Conservation (phyloP, 2,888 invertebrate genomes). For the Drosophila borealis region DNA sequence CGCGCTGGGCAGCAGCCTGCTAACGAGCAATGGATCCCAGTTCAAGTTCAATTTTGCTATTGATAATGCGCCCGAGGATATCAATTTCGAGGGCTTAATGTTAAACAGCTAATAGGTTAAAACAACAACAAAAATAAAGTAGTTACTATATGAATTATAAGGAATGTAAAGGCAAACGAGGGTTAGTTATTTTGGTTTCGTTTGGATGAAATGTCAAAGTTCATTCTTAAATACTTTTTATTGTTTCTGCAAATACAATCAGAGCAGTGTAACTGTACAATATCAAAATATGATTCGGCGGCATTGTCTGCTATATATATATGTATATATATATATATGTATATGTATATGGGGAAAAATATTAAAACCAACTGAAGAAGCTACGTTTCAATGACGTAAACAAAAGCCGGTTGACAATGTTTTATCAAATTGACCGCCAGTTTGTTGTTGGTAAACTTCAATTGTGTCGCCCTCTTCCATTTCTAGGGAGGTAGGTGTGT, state of each 20-base stretch:
- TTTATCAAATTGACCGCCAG: not conserved
- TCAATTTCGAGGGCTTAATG: conserved; percentile 66
- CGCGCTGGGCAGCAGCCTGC: conserved; percentile 25
- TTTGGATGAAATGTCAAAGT: not conserved
- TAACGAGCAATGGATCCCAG: conserved; percentile 82
- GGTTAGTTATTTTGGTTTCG: too few species aligned
- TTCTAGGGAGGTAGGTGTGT: conserved; percentile 94
- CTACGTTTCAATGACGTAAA: too few species aligned
- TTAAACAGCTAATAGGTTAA: conserved; percentile 49
- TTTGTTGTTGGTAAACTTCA: conserved; percentile 12
- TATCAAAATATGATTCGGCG: conserved; percentile 2
- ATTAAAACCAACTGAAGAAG: too few species aligned
- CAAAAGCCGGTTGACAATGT: too few species aligned
- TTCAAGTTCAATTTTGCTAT: conserved; percentile 89
- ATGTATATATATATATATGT: too few species aligned
- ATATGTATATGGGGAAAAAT: too few species aligned
- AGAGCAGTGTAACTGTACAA: conserved; percentile 9
- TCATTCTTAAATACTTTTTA: conserved; percentile 12
- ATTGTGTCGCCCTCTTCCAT: conserved; percentile 97
- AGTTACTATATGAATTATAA: not conserved
- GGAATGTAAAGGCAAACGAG: not conserved
- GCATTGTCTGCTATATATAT: not conserved
- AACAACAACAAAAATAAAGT: not conserved
- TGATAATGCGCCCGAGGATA: conserved; percentile 62
- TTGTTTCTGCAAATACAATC: conserved; percentile 5